Evolutionary conservation across 2,113 vertebrate species (phyloP).

Genomic region (Megalops atlanticus): DNA sequence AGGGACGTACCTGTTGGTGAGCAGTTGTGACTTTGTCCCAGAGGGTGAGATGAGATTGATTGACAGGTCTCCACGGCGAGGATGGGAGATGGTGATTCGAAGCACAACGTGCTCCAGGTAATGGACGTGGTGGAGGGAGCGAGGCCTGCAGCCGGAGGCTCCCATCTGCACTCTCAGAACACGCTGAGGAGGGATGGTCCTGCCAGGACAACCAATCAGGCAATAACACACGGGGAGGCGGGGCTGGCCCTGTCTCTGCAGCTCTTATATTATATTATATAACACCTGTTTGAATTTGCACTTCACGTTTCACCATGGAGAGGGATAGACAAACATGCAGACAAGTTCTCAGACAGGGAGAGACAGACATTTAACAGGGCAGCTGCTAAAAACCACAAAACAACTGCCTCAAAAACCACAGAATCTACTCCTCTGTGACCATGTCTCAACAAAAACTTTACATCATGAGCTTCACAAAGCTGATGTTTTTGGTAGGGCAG

Average conservation of each 20-base stretch:
- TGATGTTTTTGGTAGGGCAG: too few species aligned
- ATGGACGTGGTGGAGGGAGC: constrained; percentile 77
- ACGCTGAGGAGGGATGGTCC: constrained; percentile 81
- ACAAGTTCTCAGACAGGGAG: too few species aligned
- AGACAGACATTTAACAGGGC: too few species aligned
- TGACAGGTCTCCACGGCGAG: constrained; percentile 87
- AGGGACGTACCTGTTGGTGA: constrained; percentile 84
- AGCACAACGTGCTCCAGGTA: constrained; percentile 90
- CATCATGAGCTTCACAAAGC: too few species aligned
- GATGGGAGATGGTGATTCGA: constrained; percentile 82
- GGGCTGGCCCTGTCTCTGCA: not conserved
- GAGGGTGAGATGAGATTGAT: constrained; percentile 89
- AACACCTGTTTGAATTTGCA: too few species aligned
- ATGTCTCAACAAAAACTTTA: too few species aligned
- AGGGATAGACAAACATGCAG: too few species aligned
- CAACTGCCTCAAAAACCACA: too few species aligned
- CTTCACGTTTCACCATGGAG: too few species aligned
- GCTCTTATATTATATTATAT: too few species aligned
- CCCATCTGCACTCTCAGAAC: constrained; percentile 77
- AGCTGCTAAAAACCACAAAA: too few species aligned
- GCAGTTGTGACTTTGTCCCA: constrained; percentile 90
- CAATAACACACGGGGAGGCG: not conserved
- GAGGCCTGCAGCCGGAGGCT: constrained; percentile 79
- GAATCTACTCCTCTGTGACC: too few species aligned
- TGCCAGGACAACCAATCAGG: constrained; percentile 43